phyloP scores from a whole-genome alignment of 2,113 vertebrate genomes.

The Choloepus hoffmanni region DNA sequence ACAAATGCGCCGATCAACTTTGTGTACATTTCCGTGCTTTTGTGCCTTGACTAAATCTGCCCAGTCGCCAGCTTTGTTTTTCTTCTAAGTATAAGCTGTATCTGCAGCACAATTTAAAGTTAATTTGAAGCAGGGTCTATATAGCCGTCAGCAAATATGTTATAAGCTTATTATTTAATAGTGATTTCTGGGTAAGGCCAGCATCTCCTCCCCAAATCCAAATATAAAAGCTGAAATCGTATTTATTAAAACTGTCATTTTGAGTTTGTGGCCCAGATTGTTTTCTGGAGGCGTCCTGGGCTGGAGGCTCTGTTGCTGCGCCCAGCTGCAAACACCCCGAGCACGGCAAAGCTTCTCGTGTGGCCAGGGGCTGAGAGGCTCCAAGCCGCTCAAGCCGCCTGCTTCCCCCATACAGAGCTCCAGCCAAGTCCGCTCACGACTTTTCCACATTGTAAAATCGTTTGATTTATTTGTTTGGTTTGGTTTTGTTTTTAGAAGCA shows the following conservation, averaged over 20 bases:
- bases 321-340: conserved; percentile 63
- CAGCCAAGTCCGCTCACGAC: conserved; percentile 48
- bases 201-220: conserved; percentile 77
- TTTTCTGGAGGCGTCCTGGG: not conserved
- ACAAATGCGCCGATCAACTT: not conserved
- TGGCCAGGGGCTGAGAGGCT: not conserved
- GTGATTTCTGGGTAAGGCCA: conserved; percentile 72
- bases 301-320: not conserved
- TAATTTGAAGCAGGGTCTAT: conserved; percentile 77
- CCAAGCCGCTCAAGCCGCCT: not conserved
- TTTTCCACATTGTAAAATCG: conserved; percentile 81
- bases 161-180: conserved; percentile 82
- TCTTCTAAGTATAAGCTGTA: conserved; percentile 57
- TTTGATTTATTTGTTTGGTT: conserved; percentile 84
- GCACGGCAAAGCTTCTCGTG: not conserved
- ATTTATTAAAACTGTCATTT: conserved; percentile 82
- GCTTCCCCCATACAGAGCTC: conserved; percentile 60
- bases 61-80: conserved; percentile 71
- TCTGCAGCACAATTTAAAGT: conserved; percentile 76
- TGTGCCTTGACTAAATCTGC: conserved; percentile 45
- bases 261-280: conserved; percentile 76
- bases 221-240: conserved; percentile 77
- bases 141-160: conserved; percentile 77
- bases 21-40: conserved; percentile 26
- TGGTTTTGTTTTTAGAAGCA: conserved; percentile 76